These are phyloP conservation scores for Andrena bicolor DNA, from an alignment of 2,888 invertebrate genomes.

Conservation along the genomic window DNA sequence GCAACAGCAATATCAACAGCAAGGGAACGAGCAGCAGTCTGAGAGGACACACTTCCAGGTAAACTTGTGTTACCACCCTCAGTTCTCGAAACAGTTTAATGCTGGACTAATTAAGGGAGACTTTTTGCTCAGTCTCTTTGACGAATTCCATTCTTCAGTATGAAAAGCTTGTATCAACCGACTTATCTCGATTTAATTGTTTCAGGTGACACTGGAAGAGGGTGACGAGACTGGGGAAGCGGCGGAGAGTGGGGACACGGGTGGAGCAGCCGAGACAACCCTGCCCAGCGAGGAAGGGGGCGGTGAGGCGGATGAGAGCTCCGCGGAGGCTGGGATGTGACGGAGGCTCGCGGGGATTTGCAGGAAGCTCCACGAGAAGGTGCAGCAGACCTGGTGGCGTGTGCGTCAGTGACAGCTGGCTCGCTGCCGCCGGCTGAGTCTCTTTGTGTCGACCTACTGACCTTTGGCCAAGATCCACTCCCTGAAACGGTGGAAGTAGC, in stretches of 20 bases:
- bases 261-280: constrained; percentile 81
- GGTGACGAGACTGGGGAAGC: constrained; percentile 87
- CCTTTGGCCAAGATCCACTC: constrained; percentile 55
- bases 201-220: constrained; percentile 94
- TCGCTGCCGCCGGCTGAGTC: constrained; percentile 55
- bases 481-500: constrained; percentile 43
- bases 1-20: constrained; percentile 68
- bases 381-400: constrained; percentile 94
- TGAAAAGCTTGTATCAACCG: no score
- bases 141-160: no score
- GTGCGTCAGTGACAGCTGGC: constrained; percentile 88
- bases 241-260: constrained; percentile 89
- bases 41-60: constrained; percentile 92
- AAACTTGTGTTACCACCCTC: background rate
- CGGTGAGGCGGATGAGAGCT: constrained; percentile 84
- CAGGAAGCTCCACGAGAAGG: constrained; percentile 95
- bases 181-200: background rate
- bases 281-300: constrained; percentile 86
- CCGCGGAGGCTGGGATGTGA: constrained; percentile 91
- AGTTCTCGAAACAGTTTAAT: background rate
- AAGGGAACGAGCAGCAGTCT: constrained; percentile 76
- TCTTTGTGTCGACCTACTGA: constrained; percentile 65
- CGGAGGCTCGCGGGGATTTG: constrained; percentile 96
- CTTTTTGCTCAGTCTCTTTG: no score
- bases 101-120: no score